These are phyloP conservation scores for Congeria kusceri DNA, from an alignment of 2,888 invertebrate species.

Conservation along the genomic window DNA sequence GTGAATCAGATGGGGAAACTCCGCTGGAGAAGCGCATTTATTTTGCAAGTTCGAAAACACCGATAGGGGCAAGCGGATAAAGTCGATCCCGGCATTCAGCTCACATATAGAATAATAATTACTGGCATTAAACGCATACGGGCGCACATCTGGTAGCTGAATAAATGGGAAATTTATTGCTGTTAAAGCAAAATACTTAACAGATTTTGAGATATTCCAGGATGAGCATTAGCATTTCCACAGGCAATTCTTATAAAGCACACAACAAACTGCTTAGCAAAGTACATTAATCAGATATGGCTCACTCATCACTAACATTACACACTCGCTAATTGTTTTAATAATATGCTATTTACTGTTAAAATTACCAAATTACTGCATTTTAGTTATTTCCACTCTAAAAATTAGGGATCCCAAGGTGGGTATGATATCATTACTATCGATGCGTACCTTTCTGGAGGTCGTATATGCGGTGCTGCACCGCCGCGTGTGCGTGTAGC, in stretches of 20 bases:
- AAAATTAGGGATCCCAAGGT: too few relatives aligned
- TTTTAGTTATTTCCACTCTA: too few relatives aligned
- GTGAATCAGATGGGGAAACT: not conserved
- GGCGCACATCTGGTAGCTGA: constrained; percentile 2
- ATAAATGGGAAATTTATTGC: not conserved
- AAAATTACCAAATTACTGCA: too few relatives aligned
- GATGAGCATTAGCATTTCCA: too few relatives aligned
- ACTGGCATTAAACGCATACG: not conserved
- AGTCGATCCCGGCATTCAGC: constrained; percentile 1
- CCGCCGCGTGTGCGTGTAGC: constrained; percentile 54
- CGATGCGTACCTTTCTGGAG: constrained; percentile 74
- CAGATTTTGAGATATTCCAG: too few relatives aligned
- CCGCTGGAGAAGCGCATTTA: not conserved
- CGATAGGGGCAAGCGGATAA: not conserved
- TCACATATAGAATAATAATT: constrained; percentile 2
- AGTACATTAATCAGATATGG: not conserved
- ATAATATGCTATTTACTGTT: too few relatives aligned
- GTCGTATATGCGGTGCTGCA: constrained; percentile 78
- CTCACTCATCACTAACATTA: too few relatives aligned
- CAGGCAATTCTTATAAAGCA: too few relatives aligned
- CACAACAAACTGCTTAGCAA: not conserved
- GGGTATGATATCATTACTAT: too few relatives aligned
- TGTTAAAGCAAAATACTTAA: not conserved
- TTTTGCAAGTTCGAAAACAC: not conserved
- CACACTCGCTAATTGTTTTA: too few relatives aligned